A percentile compares a stretch with the other conserved stretches of the same genome.
These are phyloP conservation scores for Zoanthus sociatus DNA, from an alignment of 92 coral and sea anemone genomes.

Conservation along the genomic window DNA sequence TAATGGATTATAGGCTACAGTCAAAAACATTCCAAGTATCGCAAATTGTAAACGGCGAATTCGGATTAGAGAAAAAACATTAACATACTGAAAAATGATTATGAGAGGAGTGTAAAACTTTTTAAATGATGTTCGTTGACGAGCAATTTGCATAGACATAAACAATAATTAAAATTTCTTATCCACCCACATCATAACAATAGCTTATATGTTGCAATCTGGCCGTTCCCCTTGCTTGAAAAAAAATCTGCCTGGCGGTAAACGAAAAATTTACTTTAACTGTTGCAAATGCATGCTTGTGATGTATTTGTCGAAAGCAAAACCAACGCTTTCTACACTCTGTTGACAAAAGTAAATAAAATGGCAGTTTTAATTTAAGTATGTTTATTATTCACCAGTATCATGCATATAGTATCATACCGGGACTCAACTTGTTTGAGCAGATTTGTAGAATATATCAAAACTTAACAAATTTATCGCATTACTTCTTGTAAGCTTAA, in stretches of 20 bases:
- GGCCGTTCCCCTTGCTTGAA: background rate
- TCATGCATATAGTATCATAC: background rate
- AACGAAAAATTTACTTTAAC: background rate
- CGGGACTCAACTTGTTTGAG: background rate
- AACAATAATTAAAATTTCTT: background rate
- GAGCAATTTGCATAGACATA: background rate
- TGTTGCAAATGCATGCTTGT: background rate
- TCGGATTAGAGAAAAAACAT: background rate
- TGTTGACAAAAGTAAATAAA: background rate
- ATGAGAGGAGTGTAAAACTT: background rate
- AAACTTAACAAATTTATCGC: background rate
- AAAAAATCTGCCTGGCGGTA: background rate
- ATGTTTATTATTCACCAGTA: background rate
- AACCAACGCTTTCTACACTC: background rate
- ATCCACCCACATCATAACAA: slow-evolving; percentile 14
- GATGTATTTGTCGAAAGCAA: background rate
- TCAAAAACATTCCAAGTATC: background rate
- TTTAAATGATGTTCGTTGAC: background rate
- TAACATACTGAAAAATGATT: background rate
- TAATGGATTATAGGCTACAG: slow-evolving; percentile 29
- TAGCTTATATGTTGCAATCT: background rate
- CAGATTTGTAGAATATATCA: background rate
- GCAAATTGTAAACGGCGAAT: background rate
- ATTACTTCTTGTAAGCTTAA: background rate
- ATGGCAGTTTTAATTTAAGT: background rate